Percentiles rank a stretch among this genome's conserved stretches.
Conservation (phyloP, 2,888 invertebrate species). For the Antitype chi region DNA sequence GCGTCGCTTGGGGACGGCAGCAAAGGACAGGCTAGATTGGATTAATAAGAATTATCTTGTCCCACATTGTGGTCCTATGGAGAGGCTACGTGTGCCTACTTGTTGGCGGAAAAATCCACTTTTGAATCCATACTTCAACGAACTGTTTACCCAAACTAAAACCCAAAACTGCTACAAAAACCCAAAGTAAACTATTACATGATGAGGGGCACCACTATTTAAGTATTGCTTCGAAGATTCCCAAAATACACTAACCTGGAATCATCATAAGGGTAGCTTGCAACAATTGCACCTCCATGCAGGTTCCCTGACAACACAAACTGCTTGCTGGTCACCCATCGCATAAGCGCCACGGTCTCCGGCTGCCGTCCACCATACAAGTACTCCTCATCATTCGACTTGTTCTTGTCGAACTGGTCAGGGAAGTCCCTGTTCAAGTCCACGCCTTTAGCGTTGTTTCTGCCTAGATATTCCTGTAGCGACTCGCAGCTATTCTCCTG, state of each 20-base stretch:
- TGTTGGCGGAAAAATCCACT: neutral
- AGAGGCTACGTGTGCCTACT: neutral
- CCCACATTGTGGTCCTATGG: neutral
- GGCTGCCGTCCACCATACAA: constrained; percentile 93
- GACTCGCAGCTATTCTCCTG: constrained; percentile 96
- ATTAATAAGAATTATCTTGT: neutral
- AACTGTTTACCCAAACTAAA: neutral
- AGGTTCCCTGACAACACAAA: constrained; percentile 98
- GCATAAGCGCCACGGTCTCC: constrained; percentile 97
- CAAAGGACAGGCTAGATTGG: no score
- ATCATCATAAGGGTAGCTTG: constrained; percentile 99
- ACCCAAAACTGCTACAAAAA: neutral
- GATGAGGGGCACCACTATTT: neutral
- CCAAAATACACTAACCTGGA: constrained; percentile 90
- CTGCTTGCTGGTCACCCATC: constrained; percentile 96
- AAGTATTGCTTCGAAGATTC: neutral
- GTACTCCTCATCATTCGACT: constrained; percentile 82
- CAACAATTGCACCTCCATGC: constrained; percentile 99
- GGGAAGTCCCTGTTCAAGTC: constrained; percentile 98
- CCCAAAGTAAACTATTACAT: neutral
- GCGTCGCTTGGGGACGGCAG: no score
- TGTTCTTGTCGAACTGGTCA: constrained; percentile 93
- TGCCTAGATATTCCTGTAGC: constrained; percentile 92
- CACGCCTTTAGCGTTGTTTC: constrained; percentile 94
- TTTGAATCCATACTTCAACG: neutral